Percentiles rank a stretch among this genome's conserved stretches.
These are phyloP conservation scores for Cryptotermes secundus DNA, from an alignment of 1,140 invertebrate species.

Conservation along the genomic window DNA sequence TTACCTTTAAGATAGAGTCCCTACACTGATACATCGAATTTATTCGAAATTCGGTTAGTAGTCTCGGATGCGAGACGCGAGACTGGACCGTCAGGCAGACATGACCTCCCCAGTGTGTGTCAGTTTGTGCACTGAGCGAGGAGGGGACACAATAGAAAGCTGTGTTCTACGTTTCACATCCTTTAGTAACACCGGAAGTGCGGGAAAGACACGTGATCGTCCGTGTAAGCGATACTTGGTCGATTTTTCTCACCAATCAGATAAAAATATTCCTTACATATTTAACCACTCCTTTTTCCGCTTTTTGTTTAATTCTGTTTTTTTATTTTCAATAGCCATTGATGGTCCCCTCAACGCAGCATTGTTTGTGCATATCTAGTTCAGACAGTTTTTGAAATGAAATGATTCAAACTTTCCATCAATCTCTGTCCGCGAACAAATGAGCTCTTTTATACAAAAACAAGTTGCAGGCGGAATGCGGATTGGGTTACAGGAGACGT, in stretches of 20 bases:
- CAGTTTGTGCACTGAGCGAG: too few species aligned
- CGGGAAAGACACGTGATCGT: background rate
- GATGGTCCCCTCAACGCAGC: background rate
- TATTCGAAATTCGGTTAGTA: too few species aligned
- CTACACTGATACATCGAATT: too few species aligned
- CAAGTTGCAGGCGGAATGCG: background rate
- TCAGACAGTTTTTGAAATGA: slow-evolving; percentile 3
- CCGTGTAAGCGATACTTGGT: background rate
- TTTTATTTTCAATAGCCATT: slow-evolving; percentile 15
- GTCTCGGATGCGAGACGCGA: too few species aligned
- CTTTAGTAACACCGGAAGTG: background rate
- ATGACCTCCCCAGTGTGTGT: too few species aligned
- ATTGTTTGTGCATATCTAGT: background rate
- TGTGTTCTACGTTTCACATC: too few species aligned
- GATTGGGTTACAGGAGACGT: background rate
- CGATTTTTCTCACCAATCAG: background rate
- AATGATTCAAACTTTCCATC: background rate
- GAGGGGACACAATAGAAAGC: too few species aligned
- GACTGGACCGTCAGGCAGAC: too few species aligned
- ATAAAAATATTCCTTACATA: slow-evolving; percentile 16
- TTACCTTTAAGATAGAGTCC: too few species aligned
- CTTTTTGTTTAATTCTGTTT: background rate
- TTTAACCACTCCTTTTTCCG: background rate
- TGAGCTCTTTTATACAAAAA: slow-evolving; percentile 6
- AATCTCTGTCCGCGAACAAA: slow-evolving; percentile 14